Conservation (phyloP, 2,888 invertebrate species). For the Zonitis immaculata region DNA sequence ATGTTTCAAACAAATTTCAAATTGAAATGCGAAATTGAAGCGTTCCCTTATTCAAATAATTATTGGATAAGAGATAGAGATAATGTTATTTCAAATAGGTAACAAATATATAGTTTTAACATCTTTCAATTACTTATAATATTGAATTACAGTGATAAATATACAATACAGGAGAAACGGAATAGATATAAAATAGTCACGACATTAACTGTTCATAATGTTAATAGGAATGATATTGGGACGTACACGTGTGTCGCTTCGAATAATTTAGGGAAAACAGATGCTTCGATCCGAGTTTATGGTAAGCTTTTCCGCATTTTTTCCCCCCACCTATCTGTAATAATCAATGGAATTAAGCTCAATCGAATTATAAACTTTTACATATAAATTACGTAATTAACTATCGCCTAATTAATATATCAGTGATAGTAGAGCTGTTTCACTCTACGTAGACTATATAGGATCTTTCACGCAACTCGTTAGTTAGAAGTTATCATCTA, state of each 20-base stretch:
- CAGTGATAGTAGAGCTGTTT: no score
- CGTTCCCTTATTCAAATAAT: conserved; percentile 61
- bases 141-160: conserved; percentile 55
- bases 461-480: no score
- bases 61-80: conserved; percentile 59
- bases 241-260: conserved; percentile 67
- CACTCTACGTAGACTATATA: no score
- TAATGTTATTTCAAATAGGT: conserved; percentile 54
- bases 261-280: conserved; percentile 66
- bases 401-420: no score
- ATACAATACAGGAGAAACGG: conserved; percentile 59
- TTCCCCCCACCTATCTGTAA: no score
- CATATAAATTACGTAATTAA: no score
- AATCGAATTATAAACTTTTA: no score
- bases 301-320: conserved; percentile 49
- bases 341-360: no score
- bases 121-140: background rate
- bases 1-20: conserved; percentile 57
- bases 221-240: conserved; percentile 58
- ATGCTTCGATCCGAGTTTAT: conserved; percentile 64
- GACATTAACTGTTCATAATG: conserved; percentile 58
- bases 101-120: background rate
- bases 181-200: conserved; percentile 61
- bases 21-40: conserved; percentile 61
- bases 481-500: no score